Percentiles rank a stretch among this genome's conserved stretches.
phyloP scores from a whole-genome alignment of 1,140 invertebrate genomes.

The Pseudachorutes palmiensis region DNA sequence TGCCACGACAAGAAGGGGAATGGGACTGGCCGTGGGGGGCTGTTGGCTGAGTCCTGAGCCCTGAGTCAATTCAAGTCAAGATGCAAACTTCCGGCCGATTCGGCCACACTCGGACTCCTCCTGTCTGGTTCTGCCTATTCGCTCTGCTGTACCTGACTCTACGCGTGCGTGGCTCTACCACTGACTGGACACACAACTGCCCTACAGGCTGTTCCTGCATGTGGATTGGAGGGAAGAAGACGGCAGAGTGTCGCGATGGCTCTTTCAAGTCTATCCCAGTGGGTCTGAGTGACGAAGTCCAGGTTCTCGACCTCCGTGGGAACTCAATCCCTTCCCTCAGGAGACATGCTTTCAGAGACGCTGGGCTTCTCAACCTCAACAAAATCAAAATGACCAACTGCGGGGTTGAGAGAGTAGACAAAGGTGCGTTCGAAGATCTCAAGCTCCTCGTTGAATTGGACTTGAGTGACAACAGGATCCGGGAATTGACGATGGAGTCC shows the following conservation, averaged over 20 bases:
- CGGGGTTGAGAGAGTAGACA: slow-evolving; percentile 62
- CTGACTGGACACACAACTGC: slow-evolving; percentile 56
- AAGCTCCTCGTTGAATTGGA: slow-evolving; percentile 80
- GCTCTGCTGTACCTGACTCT: slow-evolving; percentile 5
- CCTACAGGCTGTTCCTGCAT: slow-evolving; percentile 72
- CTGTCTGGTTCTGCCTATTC: background rate
- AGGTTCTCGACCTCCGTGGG: slow-evolving; percentile 71
- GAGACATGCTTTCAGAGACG: slow-evolving; percentile 68
- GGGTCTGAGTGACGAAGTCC: slow-evolving; percentile 68
- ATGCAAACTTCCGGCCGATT: no score
- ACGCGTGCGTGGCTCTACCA: background rate
- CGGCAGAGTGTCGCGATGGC: slow-evolving; percentile 67
- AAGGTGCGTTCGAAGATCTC: slow-evolving; percentile 73
- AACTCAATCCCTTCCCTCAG: slow-evolving; percentile 66
- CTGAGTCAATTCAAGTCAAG: no score
- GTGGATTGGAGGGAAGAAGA: slow-evolving; percentile 81
- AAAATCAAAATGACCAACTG: slow-evolving; percentile 66
- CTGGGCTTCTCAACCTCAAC: slow-evolving; percentile 73
- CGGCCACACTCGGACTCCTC: no score
- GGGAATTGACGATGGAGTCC: slow-evolving; percentile 57
- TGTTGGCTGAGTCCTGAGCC: no score
- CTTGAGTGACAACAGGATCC: slow-evolving; percentile 63
- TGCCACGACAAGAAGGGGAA: background rate
- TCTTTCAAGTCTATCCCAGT: slow-evolving; percentile 64
- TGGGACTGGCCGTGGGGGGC: no score